phyloP scores from a whole-genome alignment of 2,888 invertebrate genomes.

The Neoaliturus tenellus region DNA sequence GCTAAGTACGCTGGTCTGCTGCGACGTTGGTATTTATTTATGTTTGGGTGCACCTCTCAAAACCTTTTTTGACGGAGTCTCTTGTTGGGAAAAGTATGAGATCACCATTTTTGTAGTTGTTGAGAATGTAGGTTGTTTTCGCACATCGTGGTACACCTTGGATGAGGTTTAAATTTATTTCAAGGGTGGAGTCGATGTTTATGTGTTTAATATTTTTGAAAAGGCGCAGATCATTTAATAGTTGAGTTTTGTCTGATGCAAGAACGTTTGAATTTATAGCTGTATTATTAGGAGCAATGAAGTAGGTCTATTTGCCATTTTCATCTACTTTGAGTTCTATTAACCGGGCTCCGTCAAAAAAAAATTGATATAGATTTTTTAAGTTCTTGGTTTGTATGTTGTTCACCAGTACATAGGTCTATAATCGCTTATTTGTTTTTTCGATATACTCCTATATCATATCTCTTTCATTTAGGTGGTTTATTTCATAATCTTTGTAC shows the following conservation, averaged over 20 bases:
- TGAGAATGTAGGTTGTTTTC: slow-evolving; percentile 30
- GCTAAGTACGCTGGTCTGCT: too few species aligned
- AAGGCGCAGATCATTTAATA: slow-evolving; percentile 3
- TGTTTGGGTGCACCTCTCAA: too few species aligned
- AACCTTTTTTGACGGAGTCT: too few species aligned
- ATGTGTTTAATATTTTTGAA: slow-evolving; percentile 9
- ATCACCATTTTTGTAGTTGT: slow-evolving; percentile 20
- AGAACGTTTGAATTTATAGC: neutral
- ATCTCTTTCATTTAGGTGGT: slow-evolving; percentile 1
- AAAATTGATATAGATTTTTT: slow-evolving; percentile 7
- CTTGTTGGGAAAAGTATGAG: slow-evolving; percentile 37
- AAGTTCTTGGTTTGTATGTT: neutral
- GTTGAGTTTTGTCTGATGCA: slow-evolving; percentile 11
- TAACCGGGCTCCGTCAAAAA: slow-evolving; percentile 18
- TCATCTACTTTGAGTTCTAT: slow-evolving; percentile 1
- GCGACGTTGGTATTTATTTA: too few species aligned
- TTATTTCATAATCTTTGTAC: neutral
- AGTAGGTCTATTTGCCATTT: slow-evolving; percentile 21
- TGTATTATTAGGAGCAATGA: slow-evolving; percentile 3
- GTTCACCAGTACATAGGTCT: neutral
- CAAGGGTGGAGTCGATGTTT: neutral
- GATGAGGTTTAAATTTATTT: neutral
- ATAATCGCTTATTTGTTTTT: slow-evolving; percentile 12
- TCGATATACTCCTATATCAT: neutral
- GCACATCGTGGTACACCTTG: slow-evolving; percentile 36